A percentile compares a stretch with the other conserved stretches of the same genome.
Conservation (phyloP, 2,888 invertebrate genomes). For the Chesias legatella region DNA sequence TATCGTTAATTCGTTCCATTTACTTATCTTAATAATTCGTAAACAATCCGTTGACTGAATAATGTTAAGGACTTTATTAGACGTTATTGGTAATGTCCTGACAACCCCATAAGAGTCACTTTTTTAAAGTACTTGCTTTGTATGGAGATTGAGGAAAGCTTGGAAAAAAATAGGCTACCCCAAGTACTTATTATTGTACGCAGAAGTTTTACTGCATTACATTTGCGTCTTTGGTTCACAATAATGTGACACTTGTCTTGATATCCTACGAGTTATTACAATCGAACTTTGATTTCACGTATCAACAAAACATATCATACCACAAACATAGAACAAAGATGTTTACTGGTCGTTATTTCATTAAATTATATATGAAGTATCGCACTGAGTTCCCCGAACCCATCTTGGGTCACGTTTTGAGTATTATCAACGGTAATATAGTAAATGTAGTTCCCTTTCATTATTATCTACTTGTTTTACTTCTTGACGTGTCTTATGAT, state of each 20-base stretch:
- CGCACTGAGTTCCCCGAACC: slow-evolving; percentile 42
- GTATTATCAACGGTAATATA: slow-evolving; percentile 11
- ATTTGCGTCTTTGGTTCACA: no score
- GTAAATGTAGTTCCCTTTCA: slow-evolving; percentile 4
- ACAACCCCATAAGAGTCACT: no score
- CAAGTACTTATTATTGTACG: no score
- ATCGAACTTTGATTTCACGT: slow-evolving; percentile 33
- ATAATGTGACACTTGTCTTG: slow-evolving; percentile 1
- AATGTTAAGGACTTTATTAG: no score
- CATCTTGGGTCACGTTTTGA: slow-evolving; percentile 40
- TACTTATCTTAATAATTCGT: slow-evolving; percentile 1
- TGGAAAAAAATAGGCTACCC: no score
- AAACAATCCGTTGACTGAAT: no score
- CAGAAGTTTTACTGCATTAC: no score
- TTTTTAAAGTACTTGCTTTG: no score
- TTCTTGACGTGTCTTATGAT: background rate
- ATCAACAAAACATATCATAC: slow-evolving; percentile 12
- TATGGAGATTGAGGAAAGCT: no score
- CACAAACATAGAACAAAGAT: slow-evolving; percentile 27
- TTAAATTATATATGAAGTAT: slow-evolving; percentile 27
- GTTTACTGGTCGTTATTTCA: slow-evolving; percentile 34
- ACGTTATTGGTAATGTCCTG: no score
- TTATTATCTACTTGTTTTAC: slow-evolving; percentile 1
- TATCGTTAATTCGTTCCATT: slow-evolving; percentile 7
- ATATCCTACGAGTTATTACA: slow-evolving; percentile 32